These are phyloP conservation scores for Castor canadensis DNA, from an alignment of 2,113 vertebrate species.

Conservation along the genomic window DNA sequence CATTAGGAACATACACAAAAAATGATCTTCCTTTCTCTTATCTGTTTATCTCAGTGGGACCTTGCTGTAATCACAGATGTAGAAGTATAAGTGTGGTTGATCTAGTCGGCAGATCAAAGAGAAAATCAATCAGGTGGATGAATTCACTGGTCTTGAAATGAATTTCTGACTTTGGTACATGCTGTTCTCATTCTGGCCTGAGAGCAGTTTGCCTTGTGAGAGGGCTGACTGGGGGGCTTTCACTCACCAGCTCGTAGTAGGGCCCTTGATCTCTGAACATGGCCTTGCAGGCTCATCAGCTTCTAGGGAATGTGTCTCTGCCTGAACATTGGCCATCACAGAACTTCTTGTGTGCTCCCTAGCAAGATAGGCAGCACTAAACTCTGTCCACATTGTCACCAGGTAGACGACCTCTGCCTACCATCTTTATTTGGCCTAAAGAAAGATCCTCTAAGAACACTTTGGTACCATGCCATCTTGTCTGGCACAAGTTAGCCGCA, in stretches of 20 bases:
- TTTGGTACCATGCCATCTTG: neutral
- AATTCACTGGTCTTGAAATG: slow-evolving; percentile 7
- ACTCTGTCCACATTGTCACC: neutral
- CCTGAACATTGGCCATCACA: neutral
- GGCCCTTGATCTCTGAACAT: neutral
- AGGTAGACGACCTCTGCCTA: neutral
- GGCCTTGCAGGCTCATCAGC: neutral
- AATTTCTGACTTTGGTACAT: neutral
- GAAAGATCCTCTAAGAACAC: neutral
- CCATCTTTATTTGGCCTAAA: neutral
- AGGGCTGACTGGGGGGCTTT: neutral
- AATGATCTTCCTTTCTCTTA: neutral
- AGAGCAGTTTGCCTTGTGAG: neutral
- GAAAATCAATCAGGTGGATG: neutral
- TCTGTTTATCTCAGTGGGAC: neutral
- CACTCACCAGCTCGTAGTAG: neutral
- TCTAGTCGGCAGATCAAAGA: slow-evolving; percentile 26
- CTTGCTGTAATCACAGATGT: neutral
- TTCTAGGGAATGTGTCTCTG: neutral
- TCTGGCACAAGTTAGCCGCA: neutral
- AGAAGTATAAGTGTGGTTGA: neutral
- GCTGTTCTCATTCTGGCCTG: neutral
- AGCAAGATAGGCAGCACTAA: neutral
- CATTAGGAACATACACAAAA: neutral
- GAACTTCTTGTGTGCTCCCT: neutral